Base-by-base conservation (phyloP, 2,113 vertebrate species). In the Phalacrocorax aristotelis region DNA sequence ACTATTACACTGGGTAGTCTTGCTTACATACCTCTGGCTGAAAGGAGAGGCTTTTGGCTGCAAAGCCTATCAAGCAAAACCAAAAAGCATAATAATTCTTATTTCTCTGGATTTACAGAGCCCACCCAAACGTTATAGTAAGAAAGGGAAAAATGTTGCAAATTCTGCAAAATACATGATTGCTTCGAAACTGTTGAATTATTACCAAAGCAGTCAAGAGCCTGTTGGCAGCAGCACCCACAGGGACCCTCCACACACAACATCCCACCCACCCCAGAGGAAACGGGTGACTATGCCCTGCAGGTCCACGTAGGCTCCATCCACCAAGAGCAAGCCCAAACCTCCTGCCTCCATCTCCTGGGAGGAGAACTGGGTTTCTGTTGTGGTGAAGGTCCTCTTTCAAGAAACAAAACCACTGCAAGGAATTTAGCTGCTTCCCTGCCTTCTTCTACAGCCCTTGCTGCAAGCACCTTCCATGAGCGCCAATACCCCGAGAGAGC, bases 231-330 rank as follows among this genome's bases (percentile, higher is more conserved):
- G 48, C 23, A 60, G 76, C 54, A 57, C 6, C 38, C 66, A 25
- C 32, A 54, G 61, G 61, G 87, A 46, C 16, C 34, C 49, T 62
- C 51, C 32, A 15, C 2, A 15, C 9, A 25, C 6, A 6, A 2
- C 40, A 6, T 21, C 21, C 38, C 57, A 22, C 11, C 46, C 15
- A 11, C 7, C 15, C 18, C 48, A 42, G 34, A 51, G 51, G 20
- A 66, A 49, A 58, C 0, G 7, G 32, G 32, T 26, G 70, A 15
- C 13, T 51, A 1, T n/a, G 6, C 26, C 65, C 51, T 48, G 36
- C 10, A 15, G 27, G 7, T 29, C 58, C 54, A 13, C 0, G 0
- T 4, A 14, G 48, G 21, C 20, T 61, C 9, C 55, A 48, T 8
- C 29, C 58, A 20, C 29, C 29, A 27, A 38, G 23, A 36, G 11